Base-by-base conservation (phyloP, 2,797 vertebrate species). In the Artibeus lituratus region DNA sequence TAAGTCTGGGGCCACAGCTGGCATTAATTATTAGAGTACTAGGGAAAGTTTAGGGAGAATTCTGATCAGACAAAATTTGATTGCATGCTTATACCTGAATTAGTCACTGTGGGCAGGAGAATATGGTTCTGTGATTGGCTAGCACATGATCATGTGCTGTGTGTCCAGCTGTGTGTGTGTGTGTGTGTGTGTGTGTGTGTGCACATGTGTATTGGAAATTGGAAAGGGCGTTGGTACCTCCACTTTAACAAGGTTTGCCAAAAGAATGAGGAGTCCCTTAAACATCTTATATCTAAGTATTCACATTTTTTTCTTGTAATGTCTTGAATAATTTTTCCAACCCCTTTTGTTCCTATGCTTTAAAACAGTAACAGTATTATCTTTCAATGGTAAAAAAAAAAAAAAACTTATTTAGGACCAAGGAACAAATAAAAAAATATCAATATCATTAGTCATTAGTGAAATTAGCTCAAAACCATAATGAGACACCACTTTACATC, bases 271-370 rank as follows among this genome's bases (percentile, higher is more conserved):
- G 24, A 14, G 2, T 32, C 57, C 76, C 62, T 91, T 37, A 53
- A 47, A 55, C 26, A 53, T 47, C 55, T 86, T 92, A 35, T 29
- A 59, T 91, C 22, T 65, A 9, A 88, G 7, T 80, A 10, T 81
- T 96, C 65, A 53, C 29, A 29, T 76, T 88, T 88, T 92, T 94
- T 87, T n/a, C 37, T 95, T 21, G 51, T 89, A 72, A 49, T 70
- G 21, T 82, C 39, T 35, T 86, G 7, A 82, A 72, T 85, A 81
- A 35, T 85, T 90, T 94, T 89, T 53, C 16, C 5, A 81, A 74
- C 70, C 26, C 4, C 5, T 87, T 90, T 94, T 83, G n/a, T 90
- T 92, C 16, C 44, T 32, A 19, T 65, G 49, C 51, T 88, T 88
- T 96, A 78, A 74, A 74, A 80, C 37, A 87, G 19, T 86, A 89